phyloP scores from a whole-genome alignment of 2,888 invertebrate species.

The Phlogophora meticulosa region DNA sequence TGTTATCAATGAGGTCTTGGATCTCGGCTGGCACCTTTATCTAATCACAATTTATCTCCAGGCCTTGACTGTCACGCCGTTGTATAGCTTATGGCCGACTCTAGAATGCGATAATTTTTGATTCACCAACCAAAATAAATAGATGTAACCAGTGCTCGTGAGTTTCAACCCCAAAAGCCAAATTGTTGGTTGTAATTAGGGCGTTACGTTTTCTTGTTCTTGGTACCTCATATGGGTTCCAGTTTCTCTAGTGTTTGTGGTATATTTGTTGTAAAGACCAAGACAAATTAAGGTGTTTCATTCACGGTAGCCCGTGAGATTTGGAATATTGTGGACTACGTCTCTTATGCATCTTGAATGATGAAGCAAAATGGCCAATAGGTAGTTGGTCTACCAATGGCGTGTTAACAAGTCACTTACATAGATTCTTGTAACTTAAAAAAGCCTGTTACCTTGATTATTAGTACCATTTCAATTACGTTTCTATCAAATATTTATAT shows the following conservation, averaged over 20 bases:
- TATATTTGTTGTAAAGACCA: too few relatives aligned
- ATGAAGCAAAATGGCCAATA: too few relatives aligned
- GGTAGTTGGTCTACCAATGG: too few relatives aligned
- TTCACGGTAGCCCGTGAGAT: too few relatives aligned
- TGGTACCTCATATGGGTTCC: background rate
- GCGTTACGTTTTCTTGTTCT: constrained; percentile 11
- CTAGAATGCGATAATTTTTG: constrained; percentile 57
- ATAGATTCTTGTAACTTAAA: too few relatives aligned
- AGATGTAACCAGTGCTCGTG: too few relatives aligned
- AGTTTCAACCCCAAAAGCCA: constrained; percentile 37
- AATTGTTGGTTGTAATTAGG: constrained; percentile 33
- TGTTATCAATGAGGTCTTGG: constrained; percentile 63
- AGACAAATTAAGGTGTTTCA: too few relatives aligned
- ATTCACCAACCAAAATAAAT: constrained; percentile 63
- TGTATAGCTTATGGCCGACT: constrained; percentile 51
- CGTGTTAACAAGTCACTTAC: too few relatives aligned
- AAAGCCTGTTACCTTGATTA: too few relatives aligned
- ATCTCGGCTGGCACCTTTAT: constrained; percentile 68
- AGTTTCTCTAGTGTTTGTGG: background rate
- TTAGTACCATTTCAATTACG: background rate
- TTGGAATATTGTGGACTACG: too few relatives aligned
- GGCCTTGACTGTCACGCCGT: constrained; percentile 69
- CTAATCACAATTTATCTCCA: constrained; percentile 72
- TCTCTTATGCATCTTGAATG: too few relatives aligned
- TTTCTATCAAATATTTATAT: constrained; percentile 1